Base-by-base conservation (phyloP, 2,888 invertebrate species). In the Hydroisotoma schaefferi region DNA sequence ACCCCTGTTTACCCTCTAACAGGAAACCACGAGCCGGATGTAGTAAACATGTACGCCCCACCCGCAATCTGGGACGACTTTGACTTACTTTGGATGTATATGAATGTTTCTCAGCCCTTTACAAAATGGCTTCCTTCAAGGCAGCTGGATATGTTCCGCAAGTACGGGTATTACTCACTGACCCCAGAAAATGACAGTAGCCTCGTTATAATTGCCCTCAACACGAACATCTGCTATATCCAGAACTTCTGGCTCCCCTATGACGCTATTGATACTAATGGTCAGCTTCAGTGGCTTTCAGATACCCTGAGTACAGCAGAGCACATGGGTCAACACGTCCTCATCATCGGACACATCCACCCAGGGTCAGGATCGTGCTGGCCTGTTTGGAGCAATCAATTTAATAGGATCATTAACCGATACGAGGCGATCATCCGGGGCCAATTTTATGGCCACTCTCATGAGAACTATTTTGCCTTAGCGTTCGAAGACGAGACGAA, bases 391-490 rank as follows among this genome's bases (percentile, higher is more conserved):
- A 62, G 61, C n/a, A 49, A 52, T 1, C 47, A 65, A 28, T 72
- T 62, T 38, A 59, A 67, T 26, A 10, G 37, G 27, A 63, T 72
- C 38, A 47, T 72, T 20, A 61, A 63, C 18, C 55, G 72, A 6
- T 72, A 59, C 55, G 65, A 64, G 28, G 60, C 56, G 8, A 69
- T 69, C 25, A 70, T 72, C 38, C 40, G 56, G 22, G 64, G 61
- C 1, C 87, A 90, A 75, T 92, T 91, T 76, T 88, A 86, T 74
- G 92, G 90, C 0, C 91, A 92, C 75, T 85, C 86, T 0, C 91
- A 91, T 74, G 81, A 80, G 1, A 90, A 90, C 69, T 85, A 87
- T 74, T 84, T 87, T 73, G 82, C 83, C 71, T 76, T 91, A 55
- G 86, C 84, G 75, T 90, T 87, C 74, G 81, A 80, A 60, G 52